Evolutionary conservation across 92 coral and sea anemone genomes (phyloP), one percentile per base, ranked within the genome.

Genomic region (Epizoanthus rinbou): DNA sequence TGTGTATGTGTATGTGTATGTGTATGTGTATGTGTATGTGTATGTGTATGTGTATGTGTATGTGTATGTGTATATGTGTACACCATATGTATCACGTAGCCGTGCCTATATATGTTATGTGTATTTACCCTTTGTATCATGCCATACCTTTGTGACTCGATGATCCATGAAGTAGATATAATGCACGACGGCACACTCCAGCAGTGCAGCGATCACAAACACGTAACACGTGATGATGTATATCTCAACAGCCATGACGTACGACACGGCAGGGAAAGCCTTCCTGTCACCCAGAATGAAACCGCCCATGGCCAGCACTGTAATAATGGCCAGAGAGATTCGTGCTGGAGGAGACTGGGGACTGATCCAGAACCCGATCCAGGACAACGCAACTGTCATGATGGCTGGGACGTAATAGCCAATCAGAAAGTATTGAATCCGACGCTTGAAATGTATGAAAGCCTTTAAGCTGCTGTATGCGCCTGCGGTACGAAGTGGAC

Each of bases 341-440:
- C 97, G 92, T 28, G 97, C 94, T 1, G 97, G 97, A 13, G 94
- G 88, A 76, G 97, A 86, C 71, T 86, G 82, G 68, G 87, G 86
- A 84, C 90, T 91, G 87, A 93, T 93, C 85, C 84, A 93, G 85
- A 93, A 93, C 53, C 92, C 87, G 57, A 93, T 94, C 97, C 97
- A 93, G 64, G 94, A 90, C 76, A 93, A 83, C 47, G 69, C 87
- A 14, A 93, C 97, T 79, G 89, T 90, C 33, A 93, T 86, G 82
- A 89, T 75, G 0, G 94, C 90, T 21, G 97, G 97, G 14, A 90
- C 60, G 86, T 93, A 90, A 88, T 90, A 93, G 47, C 94, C 84
- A 15, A 90, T 64, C 66, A 93, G 82, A 81, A 84, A 93, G 75
- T 81, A 91, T 85, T 90, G 86, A 79, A 90, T 84, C 25, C 90